Base-by-base conservation (phyloP, 2,888 invertebrate species). In the Eurytoma adleriae region DNA sequence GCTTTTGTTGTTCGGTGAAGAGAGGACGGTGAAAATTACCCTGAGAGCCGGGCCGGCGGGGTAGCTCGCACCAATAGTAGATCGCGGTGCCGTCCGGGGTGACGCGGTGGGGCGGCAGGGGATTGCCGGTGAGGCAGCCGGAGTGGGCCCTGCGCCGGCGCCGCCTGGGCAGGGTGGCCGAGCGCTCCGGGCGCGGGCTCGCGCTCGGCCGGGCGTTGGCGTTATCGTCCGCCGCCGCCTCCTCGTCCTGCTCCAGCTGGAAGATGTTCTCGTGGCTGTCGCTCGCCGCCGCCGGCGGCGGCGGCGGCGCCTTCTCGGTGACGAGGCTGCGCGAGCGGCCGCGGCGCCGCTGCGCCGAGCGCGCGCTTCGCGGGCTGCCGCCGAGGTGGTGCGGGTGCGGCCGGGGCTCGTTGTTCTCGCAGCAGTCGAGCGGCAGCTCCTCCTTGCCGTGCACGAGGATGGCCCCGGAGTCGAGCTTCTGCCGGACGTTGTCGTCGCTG, bases 41-140 rank as follows among this genome's bases (percentile, higher is more conserved):
- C 90, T 90, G 90, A 87, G 89, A 90, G 88, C 90, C 90, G 89
- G 90, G 90, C 86, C 89, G 90, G 87, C 90, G 89, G 86, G 95
- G 94, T 91, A 95, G 91, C 92, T 96, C 96, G 92, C 96, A 96
- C 96, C 96, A 96, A 92, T 96, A 96, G 93, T 95, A 96, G 89
- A 96, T 94, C 89, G 94, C 94, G 82, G 96, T 96, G 86, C 96
- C 96, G 91, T 96, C 96, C 48, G 96, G 94, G 78, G 96, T 96
- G 86, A 94, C 93, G 84, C 96, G 93, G 89, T 94, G 95, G 80
- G 96, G 96, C 84, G 96, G 95, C 87, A 93, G 85, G 10, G 89
- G 89, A 78, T 86, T 87, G 56, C 86, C 87, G 82, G 86, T 86
- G 64, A 89, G 83, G 82, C 88, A 88, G 40, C 90, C 86, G 50